Base-by-base conservation (phyloP, 2,113 vertebrate species). In the Hemibagrus wyckioides region DNA sequence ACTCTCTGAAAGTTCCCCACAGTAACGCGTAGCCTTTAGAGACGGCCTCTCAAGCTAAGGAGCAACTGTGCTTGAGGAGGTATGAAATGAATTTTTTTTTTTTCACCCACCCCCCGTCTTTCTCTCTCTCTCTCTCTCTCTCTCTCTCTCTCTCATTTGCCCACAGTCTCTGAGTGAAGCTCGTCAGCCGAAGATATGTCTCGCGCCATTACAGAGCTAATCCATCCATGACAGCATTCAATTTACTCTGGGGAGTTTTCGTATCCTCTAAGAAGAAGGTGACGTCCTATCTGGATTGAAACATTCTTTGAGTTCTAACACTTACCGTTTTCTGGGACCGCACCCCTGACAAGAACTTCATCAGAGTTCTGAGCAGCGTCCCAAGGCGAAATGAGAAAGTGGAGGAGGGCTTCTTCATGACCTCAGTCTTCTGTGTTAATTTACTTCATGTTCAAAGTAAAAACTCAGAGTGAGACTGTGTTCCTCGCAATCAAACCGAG, bases 141-240 rank as follows among this genome's bases (percentile, higher is more conserved):
- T 95, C 96, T 95, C 95, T 97, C 96, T 96, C 96, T 97, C 96
- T 83, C 82, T 67, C 63, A 97, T 97, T 98, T 94, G 90, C 93
- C 88, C 92, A 88, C 73, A 96, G 95, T 96, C 96, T 97, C 96
- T 97, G 96, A 96, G 97, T 90, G 81, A 95, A 95, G 96, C 97
- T 97, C 96, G 95, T 97, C 96, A 95, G 94, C 96, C 92, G 88
- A 89, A 98, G 96, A 97, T 98, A 97, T 96, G 97, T 98, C 97
- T 97, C 96, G 96, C 96, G 95, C 97, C 96, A 99, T 98, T 98
- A 98, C 97, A 96, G 96, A 95, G 96, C 94, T 97, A 98, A 99
- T 99, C 96, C 97, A 99, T 98, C 97, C 97, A 98, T 99, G 98
- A 99, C 97, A 98, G 97, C 97, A 96, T 97, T 98, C 97, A 97